A percentile compares a stretch with the other conserved stretches of the same genome.
Evolutionary conservation across 2,888 invertebrate genomes (phyloP).

Genomic region (Cataglyphis cursor): DNA sequence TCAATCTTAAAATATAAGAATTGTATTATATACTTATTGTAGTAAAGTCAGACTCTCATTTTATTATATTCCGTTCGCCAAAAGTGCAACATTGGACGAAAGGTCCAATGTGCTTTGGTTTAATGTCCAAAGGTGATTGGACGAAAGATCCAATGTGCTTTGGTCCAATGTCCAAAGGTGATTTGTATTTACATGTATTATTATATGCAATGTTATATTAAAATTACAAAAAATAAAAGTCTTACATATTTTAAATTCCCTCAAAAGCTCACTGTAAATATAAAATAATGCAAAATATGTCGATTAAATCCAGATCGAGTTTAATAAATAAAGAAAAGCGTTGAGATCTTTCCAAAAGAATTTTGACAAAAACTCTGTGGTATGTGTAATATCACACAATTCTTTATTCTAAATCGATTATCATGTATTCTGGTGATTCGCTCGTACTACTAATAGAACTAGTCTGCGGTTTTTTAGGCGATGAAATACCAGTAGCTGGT

Average conservation of each 20-base stretch:
- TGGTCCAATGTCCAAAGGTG: too few species aligned
- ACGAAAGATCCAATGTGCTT: too few species aligned
- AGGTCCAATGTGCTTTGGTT: background rate
- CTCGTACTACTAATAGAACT: conserved; percentile 85
- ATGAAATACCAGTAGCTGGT: conserved; percentile 69
- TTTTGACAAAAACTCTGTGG: conserved; percentile 52
- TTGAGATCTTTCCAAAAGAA: background rate
- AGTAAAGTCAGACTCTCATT: conserved; percentile 18
- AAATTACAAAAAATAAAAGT: conserved; percentile 21
- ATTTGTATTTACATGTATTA: conserved; percentile 47
- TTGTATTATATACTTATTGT: conserved; percentile 48
- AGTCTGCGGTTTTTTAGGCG: conserved; percentile 82
- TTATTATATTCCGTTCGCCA: conserved; percentile 24
- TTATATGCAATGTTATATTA: conserved; percentile 42
- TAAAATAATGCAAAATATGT: background rate
- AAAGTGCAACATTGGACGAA: background rate
- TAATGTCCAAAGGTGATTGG: too few species aligned
- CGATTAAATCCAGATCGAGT: conserved; percentile 5
- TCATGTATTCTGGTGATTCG: conserved; percentile 86
- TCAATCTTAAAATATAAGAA: conserved; percentile 46
- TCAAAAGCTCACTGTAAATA: conserved; percentile 48
- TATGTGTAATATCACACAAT: conserved; percentile 46
- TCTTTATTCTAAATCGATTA: conserved; percentile 85
- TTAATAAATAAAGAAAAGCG: background rate
- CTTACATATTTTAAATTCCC: conserved; percentile 40